Conservation (phyloP, 2,888 invertebrate species). For the Pollenia angustigena region DNA sequence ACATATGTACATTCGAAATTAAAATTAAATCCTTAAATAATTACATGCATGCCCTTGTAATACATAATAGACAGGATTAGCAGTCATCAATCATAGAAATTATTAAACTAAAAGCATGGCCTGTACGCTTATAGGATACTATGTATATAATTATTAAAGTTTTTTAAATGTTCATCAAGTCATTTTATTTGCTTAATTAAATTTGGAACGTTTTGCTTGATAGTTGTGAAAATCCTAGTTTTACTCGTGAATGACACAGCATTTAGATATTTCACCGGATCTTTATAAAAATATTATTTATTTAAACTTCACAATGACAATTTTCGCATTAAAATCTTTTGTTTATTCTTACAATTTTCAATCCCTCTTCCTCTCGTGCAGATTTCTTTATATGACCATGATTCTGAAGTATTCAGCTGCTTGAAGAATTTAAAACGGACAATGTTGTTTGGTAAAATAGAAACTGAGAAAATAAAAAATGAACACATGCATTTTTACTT, state of each 20-base stretch:
- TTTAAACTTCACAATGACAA: slow-evolving; percentile 2
- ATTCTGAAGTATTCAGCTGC: slow-evolving; percentile 22
- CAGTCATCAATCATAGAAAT: no score
- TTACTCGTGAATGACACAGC: background rate
- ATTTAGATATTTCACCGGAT: background rate
- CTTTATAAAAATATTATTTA: background rate
- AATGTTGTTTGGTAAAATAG: slow-evolving; percentile 13
- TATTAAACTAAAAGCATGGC: no score
- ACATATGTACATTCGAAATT: no score
- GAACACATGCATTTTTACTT: background rate
- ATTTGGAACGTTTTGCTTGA: no score
- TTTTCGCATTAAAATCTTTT: slow-evolving; percentile 23
- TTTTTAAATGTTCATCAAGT: no score
- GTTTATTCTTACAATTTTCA: background rate
- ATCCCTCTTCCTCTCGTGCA: background rate
- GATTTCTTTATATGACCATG: slow-evolving; percentile 5
- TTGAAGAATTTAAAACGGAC: slow-evolving; percentile 43
- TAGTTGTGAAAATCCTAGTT: no score
- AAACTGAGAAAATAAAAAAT: slow-evolving; percentile 3
- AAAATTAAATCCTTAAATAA: no score
- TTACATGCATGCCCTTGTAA: no score
- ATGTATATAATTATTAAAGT: no score
- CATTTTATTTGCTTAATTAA: no score
- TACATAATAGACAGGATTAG: no score
- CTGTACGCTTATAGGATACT: no score